Evolutionary conservation across 2,113 vertebrate species (phyloP), one percentile per base, ranked within the genome.

Genomic region (Brachypodius melanocephalos): DNA sequence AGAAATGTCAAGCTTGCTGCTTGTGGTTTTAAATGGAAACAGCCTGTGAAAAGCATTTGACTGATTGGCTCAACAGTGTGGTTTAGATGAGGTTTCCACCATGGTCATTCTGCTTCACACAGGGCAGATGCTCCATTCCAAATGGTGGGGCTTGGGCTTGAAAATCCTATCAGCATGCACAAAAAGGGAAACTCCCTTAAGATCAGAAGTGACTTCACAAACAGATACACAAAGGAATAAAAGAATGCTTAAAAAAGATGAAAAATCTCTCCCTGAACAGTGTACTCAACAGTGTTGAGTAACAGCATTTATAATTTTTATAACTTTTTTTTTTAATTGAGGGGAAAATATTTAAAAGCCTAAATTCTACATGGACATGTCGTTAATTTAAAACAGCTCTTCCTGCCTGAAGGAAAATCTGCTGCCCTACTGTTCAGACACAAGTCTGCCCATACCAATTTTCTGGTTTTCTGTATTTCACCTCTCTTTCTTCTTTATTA

Each of bases 1-100:
- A 96, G 89, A 96, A 96, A 96, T 91, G 92, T 46, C 93, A 96
- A 96, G 72, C 77, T 90, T 95, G 87, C 69, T 91, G 55, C 83
- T 95, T 83, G 63, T 76, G 66, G 76, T 96, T 94, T 96, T 87
- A 93, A 94, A 96, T 78, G 80, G 71, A 66, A 97, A 90, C 55
- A 95, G 85, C 14, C 89, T 3, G 18, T 86, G 91, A 89, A 95
- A 85, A 93, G 72, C 85, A 91, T 94, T 90, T 90, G 95, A 74
- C 63, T 81, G 91, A 94, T 6, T 61, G 85, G 88, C 93, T 94
- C 85, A 86, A 82, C 72, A 63, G 72, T 1, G 6, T 32, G 78
- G 75, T 91, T 94, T 45, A 91, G 85, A 96, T 80, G 88, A 91
- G 85, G 85, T 52, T 95, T 95, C 94, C 82, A 93, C 75, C 75